Conservation (phyloP, 1,140 invertebrate genomes). For the Drosophila biarmipes region DNA sequence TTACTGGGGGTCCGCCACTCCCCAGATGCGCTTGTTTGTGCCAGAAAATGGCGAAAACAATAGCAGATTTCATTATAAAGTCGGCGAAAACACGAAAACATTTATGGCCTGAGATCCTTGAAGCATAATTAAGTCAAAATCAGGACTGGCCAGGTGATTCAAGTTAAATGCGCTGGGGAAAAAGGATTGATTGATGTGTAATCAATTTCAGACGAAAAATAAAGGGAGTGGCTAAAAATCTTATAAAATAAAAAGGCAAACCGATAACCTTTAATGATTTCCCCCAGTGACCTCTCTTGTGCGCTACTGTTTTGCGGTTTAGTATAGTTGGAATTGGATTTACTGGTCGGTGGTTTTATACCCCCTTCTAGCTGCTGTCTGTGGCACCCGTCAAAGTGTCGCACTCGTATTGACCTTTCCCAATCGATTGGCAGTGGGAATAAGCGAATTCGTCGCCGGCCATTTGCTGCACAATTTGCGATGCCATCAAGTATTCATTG, state of each 20-base stretch:
- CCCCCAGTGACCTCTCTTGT: too few species aligned
- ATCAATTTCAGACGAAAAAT: neutral
- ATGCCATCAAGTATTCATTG: slow-evolving; percentile 33
- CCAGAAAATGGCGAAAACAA: slow-evolving; percentile 43
- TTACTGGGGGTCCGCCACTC: slow-evolving; percentile 22
- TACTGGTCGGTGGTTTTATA: neutral
- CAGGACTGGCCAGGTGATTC: slow-evolving; percentile 11
- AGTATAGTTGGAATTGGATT: neutral
- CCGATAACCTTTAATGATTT: neutral
- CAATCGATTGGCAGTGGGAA: slow-evolving; percentile 33
- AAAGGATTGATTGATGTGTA: slow-evolving; percentile 7
- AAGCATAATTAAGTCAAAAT: slow-evolving; percentile 23
- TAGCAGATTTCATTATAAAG: slow-evolving; percentile 43
- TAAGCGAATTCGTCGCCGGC: slow-evolving; percentile 35
- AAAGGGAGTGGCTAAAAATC: too few species aligned
- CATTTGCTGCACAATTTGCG: slow-evolving; percentile 33
- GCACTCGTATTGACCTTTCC: slow-evolving; percentile 12
- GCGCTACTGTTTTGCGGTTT: neutral
- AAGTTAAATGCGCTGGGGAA: slow-evolving; percentile 1
- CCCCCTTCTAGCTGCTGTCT: neutral
- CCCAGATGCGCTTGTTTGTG: slow-evolving; percentile 14
- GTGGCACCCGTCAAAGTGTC: slow-evolving; percentile 13
- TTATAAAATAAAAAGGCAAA: too few species aligned
- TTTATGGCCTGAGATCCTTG: slow-evolving; percentile 9
- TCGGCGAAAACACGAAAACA: slow-evolving; percentile 34